A percentile compares a stretch with the other conserved stretches of the same genome.
phyloP scores from a whole-genome alignment of 2,888 invertebrate genomes.

The Yponomeuta plumbellus region DNA sequence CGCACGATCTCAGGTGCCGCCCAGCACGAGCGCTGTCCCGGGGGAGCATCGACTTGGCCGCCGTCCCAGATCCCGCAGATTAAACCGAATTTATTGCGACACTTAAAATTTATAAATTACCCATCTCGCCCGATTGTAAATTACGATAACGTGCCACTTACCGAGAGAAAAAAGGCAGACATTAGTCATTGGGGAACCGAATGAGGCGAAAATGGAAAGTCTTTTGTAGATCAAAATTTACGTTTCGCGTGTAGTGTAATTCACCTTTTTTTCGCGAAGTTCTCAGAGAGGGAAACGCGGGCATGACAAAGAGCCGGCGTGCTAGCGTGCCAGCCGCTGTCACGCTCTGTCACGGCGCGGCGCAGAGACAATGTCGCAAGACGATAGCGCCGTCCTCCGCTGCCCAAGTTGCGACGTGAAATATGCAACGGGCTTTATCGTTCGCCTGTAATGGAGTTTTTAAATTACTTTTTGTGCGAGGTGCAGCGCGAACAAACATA shows the following conservation, averaged over 20 bases:
- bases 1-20: not conserved
- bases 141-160: not conserved
- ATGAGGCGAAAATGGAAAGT: not conserved
- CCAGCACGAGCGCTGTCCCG: not conserved
- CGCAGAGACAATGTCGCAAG: not conserved
- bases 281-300: not conserved
- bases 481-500: not conserved
- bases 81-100: slow-evolving; percentile 1
- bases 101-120: slow-evolving; percentile 1
- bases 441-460: not conserved
- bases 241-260: not conserved
- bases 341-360: not conserved
- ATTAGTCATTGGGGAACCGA: not conserved
- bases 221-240: not conserved
- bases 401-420: not conserved
- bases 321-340: not conserved
- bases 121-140: not conserved
- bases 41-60: not conserved
- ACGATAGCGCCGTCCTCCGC: not conserved
- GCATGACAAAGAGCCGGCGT: not conserved
- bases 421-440: not conserved
- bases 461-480: not conserved
- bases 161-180: not conserved
- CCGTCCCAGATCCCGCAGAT: not conserved
- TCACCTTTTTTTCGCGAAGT: not conserved